Evolutionary conservation across 2,797 vertebrate genomes (phyloP), one percentile per base, ranked within the genome.

Genomic region (Bufotes viridis): DNA sequence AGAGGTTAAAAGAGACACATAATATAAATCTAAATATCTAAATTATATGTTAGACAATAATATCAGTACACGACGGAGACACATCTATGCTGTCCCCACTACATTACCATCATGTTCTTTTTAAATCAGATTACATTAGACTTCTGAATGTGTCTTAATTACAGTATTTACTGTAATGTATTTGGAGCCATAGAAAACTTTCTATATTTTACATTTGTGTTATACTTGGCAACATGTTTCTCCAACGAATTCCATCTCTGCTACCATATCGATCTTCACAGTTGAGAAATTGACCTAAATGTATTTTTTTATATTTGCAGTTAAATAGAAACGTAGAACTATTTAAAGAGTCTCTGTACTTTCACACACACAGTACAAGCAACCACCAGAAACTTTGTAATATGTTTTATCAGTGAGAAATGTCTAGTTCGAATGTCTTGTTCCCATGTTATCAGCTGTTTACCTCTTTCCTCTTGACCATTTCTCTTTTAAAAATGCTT

Each of bases 31-130:
- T 75, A 75, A 57, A 22, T 61, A 75, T 60, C 14, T 22, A 75
- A 84, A 84, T 84, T 61, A 75, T 84, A 84, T 84, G 82, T 84
- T 84, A 84, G 29, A 10, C 7, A 84, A 58, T 60, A 49, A 58
- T 60, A 84, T 61, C 69, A 60, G 69, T 18, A 60, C 26, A 49
- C 14, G 58, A 70, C 29, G 14, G 70, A 61, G 70, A 34, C 70
- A 61, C 55, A 29, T 84, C 82, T 75, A 55, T 15, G 8, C 9
- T 61, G 29, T 81, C 18, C 20, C 60, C 55, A 53, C 49, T n/a
- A n/a, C n/a, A n/a, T n/a, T n/a, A n/a, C n/a, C n/a, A n/a, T n/a
- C 80, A 51, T 61, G 67, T 82, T 81, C 80, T 42, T n/a, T 20
- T 49, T 18, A 67, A 67, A 51, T 7, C 57, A 72, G 17, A 70